A percentile compares a stretch with the other conserved stretches of the same genome.
phyloP scores from a whole-genome alignment of 2,888 invertebrate genomes.

The Tricholauxania praeusta region DNA sequence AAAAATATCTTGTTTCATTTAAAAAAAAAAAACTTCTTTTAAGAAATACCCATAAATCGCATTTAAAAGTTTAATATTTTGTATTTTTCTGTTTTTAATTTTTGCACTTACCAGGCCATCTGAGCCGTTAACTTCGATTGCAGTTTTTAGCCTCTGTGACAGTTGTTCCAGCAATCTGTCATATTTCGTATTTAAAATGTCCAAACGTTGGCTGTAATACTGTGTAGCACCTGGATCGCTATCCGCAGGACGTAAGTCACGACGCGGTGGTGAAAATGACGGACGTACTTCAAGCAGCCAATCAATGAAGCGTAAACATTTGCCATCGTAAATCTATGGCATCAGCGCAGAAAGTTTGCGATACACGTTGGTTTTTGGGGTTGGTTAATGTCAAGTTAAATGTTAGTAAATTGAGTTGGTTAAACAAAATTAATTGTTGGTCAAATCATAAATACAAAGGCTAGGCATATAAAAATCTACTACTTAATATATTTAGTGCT shows the following conservation, averaged over 20 bases:
- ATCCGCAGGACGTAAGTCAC: constrained; percentile 64
- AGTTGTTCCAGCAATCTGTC: constrained; percentile 67
- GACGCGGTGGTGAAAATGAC: constrained; percentile 67
- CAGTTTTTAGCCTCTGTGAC: constrained; percentile 67
- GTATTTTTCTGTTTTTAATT: constrained; percentile 2
- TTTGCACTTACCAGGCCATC: constrained; percentile 67
- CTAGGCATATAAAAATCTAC: constrained; percentile 17
- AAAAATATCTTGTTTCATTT: neutral
- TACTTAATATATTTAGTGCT: constrained; percentile 61
- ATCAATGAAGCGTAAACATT: constrained; percentile 68
- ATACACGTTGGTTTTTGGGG: constrained; percentile 25
- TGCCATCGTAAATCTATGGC: constrained; percentile 67
- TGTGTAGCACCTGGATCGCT: constrained; percentile 68
- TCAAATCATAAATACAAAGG: neutral
- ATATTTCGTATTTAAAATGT: constrained; percentile 67
- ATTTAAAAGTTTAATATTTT: too few species aligned
- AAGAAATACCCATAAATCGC: too few species aligned
- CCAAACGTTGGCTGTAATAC: constrained; percentile 67
- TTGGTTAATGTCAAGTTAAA: constrained; percentile 58
- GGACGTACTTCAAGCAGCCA: constrained; percentile 68
- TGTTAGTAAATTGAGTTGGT: constrained; percentile 56
- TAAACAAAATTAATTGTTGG: constrained; percentile 48
- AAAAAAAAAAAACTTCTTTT: constrained; percentile 5
- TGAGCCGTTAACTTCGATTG: constrained; percentile 68
- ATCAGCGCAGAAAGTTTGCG: neutral